Evolutionary conservation across 2,888 invertebrate species (phyloP).

Genomic region (Hirtodrosophila cameraria): DNA sequence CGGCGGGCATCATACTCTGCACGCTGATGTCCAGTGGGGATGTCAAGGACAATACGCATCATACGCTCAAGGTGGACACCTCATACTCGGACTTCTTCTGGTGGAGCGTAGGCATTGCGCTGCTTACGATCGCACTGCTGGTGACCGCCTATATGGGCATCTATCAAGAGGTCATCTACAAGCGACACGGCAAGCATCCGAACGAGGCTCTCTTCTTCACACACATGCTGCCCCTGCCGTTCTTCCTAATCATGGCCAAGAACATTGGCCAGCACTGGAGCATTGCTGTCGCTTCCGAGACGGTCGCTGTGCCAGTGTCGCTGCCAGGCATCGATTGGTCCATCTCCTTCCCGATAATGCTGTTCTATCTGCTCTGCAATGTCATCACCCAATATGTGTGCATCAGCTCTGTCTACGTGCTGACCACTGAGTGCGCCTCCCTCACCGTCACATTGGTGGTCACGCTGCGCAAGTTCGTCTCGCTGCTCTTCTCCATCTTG

Average conservation of each 20-base stretch:
- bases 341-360: conserved; percentile 88
- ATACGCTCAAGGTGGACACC: conserved; percentile 84
- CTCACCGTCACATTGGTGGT: conserved; percentile 97
- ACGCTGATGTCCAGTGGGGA: conserved; percentile 93
- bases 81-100: conserved; percentile 85
- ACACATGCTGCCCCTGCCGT: conserved; percentile 95
- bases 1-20: conserved; percentile 94
- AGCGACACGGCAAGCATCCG: conserved; percentile 95
- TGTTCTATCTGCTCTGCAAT: conserved; percentile 91
- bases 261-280: conserved; percentile 91
- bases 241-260: conserved; percentile 91
- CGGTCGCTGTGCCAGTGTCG: conserved; percentile 72
- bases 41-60: conserved; percentile 85
- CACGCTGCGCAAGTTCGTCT: conserved; percentile 97
- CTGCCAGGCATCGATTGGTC: conserved; percentile 84
- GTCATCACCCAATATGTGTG: conserved; percentile 96
- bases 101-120: conserved; percentile 90
- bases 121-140: conserved; percentile 94
- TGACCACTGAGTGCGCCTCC: conserved; percentile 97
- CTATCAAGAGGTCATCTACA: conserved; percentile 94
- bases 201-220: conserved; percentile 94
- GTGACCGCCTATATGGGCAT: conserved; percentile 98
- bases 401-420: conserved; percentile 96
- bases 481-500: conserved; percentile 95
- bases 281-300: conserved; percentile 88